Evolutionary conservation across 2,113 vertebrate genomes (phyloP).

Genomic region (Barbus barbus): DNA sequence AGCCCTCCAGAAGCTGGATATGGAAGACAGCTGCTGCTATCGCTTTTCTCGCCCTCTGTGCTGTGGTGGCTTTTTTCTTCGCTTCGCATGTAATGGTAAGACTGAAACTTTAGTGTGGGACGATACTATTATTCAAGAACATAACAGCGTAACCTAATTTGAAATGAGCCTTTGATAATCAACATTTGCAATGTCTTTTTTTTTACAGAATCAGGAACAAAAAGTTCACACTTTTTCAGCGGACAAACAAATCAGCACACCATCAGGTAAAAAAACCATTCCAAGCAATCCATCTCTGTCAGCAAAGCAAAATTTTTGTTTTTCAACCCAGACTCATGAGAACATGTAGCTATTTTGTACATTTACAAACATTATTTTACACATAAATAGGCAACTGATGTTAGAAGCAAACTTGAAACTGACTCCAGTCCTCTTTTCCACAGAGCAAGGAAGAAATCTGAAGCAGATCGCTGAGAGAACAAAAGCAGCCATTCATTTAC

Average conservation of each 20-base stretch:
- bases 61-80: constrained; percentile 55
- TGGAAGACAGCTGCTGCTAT: constrained; percentile 59
- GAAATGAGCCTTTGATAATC: background rate
- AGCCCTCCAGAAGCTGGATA: constrained; percentile 49
- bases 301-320: background rate
- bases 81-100: constrained; percentile 53
- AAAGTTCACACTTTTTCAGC: too few species aligned
- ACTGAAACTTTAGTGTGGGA: background rate
- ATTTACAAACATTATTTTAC: background rate
- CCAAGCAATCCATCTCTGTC: too few species aligned
- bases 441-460: constrained; percentile 62
- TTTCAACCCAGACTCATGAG: background rate
- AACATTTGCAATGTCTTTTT: background rate
- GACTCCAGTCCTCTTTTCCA: constrained; percentile 38
- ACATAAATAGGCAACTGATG: background rate
- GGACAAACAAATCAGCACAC: background rate
- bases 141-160: background rate
- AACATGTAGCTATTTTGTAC: too few species aligned
- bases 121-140: background rate
- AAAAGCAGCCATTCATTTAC: constrained; percentile 75
- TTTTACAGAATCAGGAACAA: background rate
- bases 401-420: constrained; percentile 20
- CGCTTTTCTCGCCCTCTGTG: constrained; percentile 50
- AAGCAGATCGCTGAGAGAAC: constrained; percentile 62
- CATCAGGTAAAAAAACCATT: constrained; percentile 10